Conservation (phyloP, 2,797 vertebrate species). For the Chloroceryle amazona region DNA sequence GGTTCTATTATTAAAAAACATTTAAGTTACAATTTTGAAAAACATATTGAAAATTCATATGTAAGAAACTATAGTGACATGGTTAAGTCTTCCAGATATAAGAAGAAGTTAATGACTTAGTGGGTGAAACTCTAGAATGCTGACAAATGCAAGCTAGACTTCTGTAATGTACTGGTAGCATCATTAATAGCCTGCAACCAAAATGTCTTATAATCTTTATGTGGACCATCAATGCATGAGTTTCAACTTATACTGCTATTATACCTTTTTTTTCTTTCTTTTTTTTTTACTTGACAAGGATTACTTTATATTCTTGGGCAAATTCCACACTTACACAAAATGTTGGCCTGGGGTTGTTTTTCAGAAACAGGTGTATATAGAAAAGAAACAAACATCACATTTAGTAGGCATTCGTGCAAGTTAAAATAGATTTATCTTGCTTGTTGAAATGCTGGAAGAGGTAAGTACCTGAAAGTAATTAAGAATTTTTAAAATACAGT, state of each 20-base stretch:
- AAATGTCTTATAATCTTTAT: slow-evolving; percentile 2
- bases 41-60: slow-evolving; percentile 10
- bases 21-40: background rate
- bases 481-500: background rate
- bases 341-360: background rate
- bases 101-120: slow-evolving; percentile 42
- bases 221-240: background rate
- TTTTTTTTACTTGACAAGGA: background rate
- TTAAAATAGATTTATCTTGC: background rate
- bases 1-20: background rate
- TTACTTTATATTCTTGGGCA: slow-evolving; percentile 10
- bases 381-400: background rate
- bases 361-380: background rate
- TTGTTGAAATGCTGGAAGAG: background rate
- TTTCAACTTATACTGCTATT: background rate
- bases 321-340: slow-evolving; percentile 13
- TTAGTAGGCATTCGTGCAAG: background rate
- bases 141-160: slow-evolving; percentile 28
- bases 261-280: background rate
- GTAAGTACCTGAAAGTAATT: slow-evolving; percentile 1
- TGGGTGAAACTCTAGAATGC: slow-evolving; percentile 41
- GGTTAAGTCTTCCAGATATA: slow-evolving; percentile 6
- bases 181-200: slow-evolving; percentile 27
- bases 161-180: slow-evolving; percentile 11
- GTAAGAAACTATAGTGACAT: background rate